A percentile compares a stretch with the other conserved stretches of the same genome.
phyloP scores from a whole-genome alignment of 2,113 vertebrate genomes.

The Tenebrosternarchus preto region DNA sequence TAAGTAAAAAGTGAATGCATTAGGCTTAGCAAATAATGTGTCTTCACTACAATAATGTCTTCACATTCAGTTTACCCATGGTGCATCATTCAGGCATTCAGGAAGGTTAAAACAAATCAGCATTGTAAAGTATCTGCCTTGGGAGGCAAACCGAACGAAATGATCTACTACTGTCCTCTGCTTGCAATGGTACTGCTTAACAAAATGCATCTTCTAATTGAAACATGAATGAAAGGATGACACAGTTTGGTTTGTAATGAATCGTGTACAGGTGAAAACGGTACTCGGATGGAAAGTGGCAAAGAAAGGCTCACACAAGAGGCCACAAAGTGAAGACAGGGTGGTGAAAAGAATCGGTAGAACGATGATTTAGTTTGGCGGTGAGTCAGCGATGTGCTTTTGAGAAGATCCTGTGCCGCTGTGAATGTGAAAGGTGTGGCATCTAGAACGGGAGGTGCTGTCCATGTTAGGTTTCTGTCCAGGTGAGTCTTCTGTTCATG shows the following conservation, averaged over 20 bases:
- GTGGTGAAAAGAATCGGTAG: background rate
- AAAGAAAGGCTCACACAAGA: background rate
- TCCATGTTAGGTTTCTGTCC: background rate
- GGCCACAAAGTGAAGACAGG: background rate
- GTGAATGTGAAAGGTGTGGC: background rate
- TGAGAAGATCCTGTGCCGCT: background rate
- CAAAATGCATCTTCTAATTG: too few relatives aligned
- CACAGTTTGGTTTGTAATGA: background rate
- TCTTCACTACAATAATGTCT: background rate
- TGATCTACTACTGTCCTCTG: too few relatives aligned
- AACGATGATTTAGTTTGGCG: too few relatives aligned
- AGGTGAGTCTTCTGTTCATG: too few relatives aligned
- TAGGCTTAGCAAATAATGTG: conserved; percentile 35
- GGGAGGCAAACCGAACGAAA: background rate
- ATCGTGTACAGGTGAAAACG: conserved; percentile 38
- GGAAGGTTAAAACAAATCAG: conserved; percentile 5
- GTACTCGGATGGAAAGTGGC: background rate
- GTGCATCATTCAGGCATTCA: conserved; percentile 12
- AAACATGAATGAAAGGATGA: background rate
- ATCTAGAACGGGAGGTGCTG: background rate
- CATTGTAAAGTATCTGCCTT: conserved; percentile 2
- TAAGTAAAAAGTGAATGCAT: conserved; percentile 48
- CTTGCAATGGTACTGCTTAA: too few relatives aligned
- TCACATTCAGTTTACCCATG: too few relatives aligned
- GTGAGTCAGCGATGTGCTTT: background rate